A percentile compares a stretch with the other conserved stretches of the same genome.
Evolutionary conservation across 2,113 vertebrate species (phyloP).

Genomic region (Sapajus apella): DNA sequence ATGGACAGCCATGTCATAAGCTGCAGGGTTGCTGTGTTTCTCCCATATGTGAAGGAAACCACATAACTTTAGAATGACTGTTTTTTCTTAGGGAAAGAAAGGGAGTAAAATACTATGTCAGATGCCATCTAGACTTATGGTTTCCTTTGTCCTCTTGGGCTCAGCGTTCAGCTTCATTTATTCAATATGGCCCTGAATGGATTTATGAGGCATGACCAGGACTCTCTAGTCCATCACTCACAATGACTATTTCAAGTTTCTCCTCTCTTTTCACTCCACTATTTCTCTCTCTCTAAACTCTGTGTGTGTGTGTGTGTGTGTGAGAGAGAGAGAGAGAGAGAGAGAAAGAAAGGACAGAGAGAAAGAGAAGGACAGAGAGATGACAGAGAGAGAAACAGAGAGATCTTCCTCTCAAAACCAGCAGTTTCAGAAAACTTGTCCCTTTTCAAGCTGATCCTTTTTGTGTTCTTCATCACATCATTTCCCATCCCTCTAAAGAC

Average conservation of each 20-base stretch:
- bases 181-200: not conserved
- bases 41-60: not conserved
- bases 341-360: too few species aligned
- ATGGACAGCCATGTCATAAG: not conserved
- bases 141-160: slow-evolving; percentile 13
- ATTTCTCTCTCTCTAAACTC: not conserved
- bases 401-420: too few species aligned
- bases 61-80: not conserved
- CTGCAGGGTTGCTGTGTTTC: not conserved
- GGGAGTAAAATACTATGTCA: not conserved
- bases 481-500: not conserved
- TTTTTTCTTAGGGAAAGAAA: not conserved
- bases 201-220: not conserved
- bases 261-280: not conserved
- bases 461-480: not conserved
- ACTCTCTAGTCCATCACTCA: not conserved
- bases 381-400: too few species aligned
- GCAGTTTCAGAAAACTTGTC: too few species aligned
- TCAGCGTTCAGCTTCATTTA: not conserved
- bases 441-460: not conserved
- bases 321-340: too few species aligned
- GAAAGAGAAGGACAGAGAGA: too few species aligned
- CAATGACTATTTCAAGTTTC: not conserved
- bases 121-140: not conserved
- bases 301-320: too few species aligned